Evolutionary conservation across 2,888 invertebrate genomes (phyloP), one percentile per base, ranked within the genome.

Genomic region (Antheraea assamensis): DNA sequence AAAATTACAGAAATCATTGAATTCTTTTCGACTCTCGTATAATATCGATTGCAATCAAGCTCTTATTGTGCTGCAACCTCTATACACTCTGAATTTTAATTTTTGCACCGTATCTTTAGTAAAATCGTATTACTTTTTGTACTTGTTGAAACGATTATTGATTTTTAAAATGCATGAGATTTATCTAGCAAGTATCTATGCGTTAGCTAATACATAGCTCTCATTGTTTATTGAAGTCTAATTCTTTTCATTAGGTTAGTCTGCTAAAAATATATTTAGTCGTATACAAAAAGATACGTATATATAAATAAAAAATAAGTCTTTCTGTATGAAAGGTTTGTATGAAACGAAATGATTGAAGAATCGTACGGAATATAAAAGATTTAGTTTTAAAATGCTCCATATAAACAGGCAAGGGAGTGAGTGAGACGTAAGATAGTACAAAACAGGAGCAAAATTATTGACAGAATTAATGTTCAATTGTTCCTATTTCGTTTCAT

Each of bases 31-130:
- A 68, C 35, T 35, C 35, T 68, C 35, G 68, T 35, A 35, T 21
- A 68, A 68, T 68, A 68, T 68, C 68, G 68, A 35, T 35, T 35
- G 35, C 35, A 68, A 68, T 68, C 35, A 68, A 21, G 35, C 68
- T 35, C 35, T 35, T 68, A 68, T 68, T 68, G 35, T 68, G 68
- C 8, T 35, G 24, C 35, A 10, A n/a, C 21, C 35, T 35, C 35
- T n/a, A 35, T 35, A 2, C n/a, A n/a, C n/a, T 68, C 10, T 21
- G 68, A 68, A 68, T 68, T 35, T 68, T 31, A 35, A 31, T 31
- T 31, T 66, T 66, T 19, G 19, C 13, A n/a, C 68, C 7, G 35
- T 68, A 68, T 68, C 35, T 68, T 35, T 35, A 10, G 30, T 64
- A 30, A 58, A 17, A 64, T 64, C 30, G 4, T 64, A 17, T 17